A percentile compares a stretch with the other conserved stretches of the same genome.
Evolutionary conservation across 2,888 invertebrate species (phyloP).

Genomic region (Drosophila pullipes): DNA sequence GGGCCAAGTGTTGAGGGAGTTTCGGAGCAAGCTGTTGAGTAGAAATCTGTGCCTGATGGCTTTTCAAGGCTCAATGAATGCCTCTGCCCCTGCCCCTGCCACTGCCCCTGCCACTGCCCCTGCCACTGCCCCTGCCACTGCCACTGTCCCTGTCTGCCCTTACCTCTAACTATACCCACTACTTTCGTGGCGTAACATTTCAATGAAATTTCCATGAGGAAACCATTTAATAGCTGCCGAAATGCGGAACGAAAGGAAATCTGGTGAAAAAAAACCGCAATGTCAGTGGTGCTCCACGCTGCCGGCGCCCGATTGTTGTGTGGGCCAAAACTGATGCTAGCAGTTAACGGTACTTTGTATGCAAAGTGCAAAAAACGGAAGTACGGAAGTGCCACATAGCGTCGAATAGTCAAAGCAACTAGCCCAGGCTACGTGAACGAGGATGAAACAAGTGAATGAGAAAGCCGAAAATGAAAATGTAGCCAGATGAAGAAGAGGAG

Average conservation of each 20-base stretch:
- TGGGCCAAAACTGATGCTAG: constrained; percentile 71
- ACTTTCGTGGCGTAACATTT: constrained; percentile 59
- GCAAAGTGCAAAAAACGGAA: constrained; percentile 82
- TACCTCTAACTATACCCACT: constrained; percentile 1
- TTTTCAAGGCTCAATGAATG: constrained; percentile 38
- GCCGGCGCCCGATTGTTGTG: constrained; percentile 55
- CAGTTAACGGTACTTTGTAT: constrained; percentile 83
- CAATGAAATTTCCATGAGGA: constrained; percentile 81
- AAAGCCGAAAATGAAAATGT: not conserved
- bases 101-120: not conserved
- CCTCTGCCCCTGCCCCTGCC: not conserved
- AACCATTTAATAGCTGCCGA: constrained; percentile 72
- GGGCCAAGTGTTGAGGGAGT: constrained; percentile 29
- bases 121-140: not conserved
- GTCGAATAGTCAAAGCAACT: constrained; percentile 57
- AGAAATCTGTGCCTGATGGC: constrained; percentile 77
- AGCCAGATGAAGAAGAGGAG: not conserved
- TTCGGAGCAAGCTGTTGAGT: constrained; percentile 52
- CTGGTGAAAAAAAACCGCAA: constrained; percentile 61
- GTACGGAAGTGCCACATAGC: constrained; percentile 50
- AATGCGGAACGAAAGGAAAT: constrained; percentile 61
- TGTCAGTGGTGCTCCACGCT: constrained; percentile 25
- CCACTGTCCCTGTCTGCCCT: not conserved
- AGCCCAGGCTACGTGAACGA: constrained; percentile 39
- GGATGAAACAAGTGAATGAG: constrained; percentile 2